Percentiles rank a stretch among this genome's conserved stretches.
Conservation (phyloP, 2,797 vertebrate genomes). For the Semaprochilodus insignis region DNA sequence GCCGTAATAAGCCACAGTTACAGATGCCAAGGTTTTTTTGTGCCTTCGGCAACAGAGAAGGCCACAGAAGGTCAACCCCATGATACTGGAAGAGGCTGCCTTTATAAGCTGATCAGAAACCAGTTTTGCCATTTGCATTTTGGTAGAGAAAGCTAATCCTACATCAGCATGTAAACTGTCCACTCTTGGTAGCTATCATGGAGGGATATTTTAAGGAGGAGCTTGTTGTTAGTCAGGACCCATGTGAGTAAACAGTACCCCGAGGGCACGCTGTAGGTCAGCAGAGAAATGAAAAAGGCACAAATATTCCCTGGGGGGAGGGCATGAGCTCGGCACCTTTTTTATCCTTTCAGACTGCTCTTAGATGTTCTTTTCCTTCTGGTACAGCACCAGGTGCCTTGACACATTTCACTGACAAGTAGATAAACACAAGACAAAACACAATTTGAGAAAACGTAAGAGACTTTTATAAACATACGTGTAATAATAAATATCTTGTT, state of each 20-base stretch:
- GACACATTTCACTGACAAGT: background rate
- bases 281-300: background rate
- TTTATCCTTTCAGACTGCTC: background rate
- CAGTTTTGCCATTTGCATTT: background rate
- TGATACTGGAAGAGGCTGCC: background rate
- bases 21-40: slow-evolving; percentile 3
- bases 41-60: background rate
- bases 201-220: slow-evolving; percentile 6
- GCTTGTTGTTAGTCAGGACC: slow-evolving; percentile 21
- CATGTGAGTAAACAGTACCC: slow-evolving; percentile 25
- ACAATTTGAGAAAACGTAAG: too few relatives aligned
- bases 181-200: background rate
- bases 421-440: too few relatives aligned
- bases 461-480: too few relatives aligned
- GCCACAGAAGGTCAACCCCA: slow-evolving; percentile 14
- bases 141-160: background rate
- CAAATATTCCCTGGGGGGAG: background rate
- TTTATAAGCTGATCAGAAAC: slow-evolving; percentile 15
- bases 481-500: too few relatives aligned
- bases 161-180: background rate
- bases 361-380: background rate
- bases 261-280: slow-evolving; percentile 12
- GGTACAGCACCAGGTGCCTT: background rate
- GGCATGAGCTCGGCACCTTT: background rate
- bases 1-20: slow-evolving; percentile 6